phyloP scores from a whole-genome alignment of 2,113 vertebrate genomes.

The Carassius gibelio region DNA sequence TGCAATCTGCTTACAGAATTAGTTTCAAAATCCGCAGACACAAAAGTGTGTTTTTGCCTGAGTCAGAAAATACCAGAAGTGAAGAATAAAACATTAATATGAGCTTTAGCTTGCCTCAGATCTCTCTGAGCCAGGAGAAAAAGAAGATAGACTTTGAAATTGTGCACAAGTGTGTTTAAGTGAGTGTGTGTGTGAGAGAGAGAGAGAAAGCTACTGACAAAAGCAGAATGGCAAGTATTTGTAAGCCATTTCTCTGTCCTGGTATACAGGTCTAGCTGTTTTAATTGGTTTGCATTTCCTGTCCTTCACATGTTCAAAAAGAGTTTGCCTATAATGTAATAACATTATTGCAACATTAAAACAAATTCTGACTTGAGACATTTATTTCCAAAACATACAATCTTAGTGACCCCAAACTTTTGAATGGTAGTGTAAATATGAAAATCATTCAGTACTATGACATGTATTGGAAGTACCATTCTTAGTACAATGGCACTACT shows the following conservation, averaged over 20 bases:
- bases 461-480: background rate
- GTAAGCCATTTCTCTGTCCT: slow-evolving; percentile 6
- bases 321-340: too few relatives aligned
- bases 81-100: slow-evolving; percentile 70
- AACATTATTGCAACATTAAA: background rate
- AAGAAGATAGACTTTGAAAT: slow-evolving; percentile 46
- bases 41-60: slow-evolving; percentile 56
- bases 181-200: background rate
- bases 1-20: slow-evolving; percentile 68
- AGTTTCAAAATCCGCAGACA: slow-evolving; percentile 65
- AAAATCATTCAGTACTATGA: background rate
- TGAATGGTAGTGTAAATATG: background rate
- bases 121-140: slow-evolving; percentile 52
- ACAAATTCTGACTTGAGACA: background rate
- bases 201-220: slow-evolving; percentile 47
- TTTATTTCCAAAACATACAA: background rate
- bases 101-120: slow-evolving; percentile 57
- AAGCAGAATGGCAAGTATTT: slow-evolving; percentile 10
- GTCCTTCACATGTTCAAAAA: too few relatives aligned
- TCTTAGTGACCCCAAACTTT: background rate
- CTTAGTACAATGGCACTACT: too few relatives aligned
- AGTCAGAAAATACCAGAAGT: slow-evolving; percentile 60
- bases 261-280: background rate
- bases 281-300: slow-evolving; percentile 2
- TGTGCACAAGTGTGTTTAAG: background rate